Conservation (phyloP, 2,797 vertebrate genomes). For the Urosaurus nigricauda region DNA sequence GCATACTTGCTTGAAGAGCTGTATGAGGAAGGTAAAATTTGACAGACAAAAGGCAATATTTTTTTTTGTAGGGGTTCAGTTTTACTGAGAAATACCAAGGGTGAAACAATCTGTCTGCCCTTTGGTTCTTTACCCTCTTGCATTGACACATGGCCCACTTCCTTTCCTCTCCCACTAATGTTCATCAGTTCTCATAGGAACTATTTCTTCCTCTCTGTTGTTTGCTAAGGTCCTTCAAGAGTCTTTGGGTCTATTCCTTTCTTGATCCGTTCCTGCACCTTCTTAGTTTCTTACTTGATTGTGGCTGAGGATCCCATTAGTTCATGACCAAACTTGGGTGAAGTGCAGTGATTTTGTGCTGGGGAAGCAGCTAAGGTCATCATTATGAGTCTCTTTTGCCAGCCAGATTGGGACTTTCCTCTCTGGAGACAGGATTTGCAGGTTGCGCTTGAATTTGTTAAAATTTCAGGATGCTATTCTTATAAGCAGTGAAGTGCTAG, state of each 20-base stretch:
- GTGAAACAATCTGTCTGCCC: not conserved
- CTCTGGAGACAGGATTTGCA: not conserved
- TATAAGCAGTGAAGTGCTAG: not conserved
- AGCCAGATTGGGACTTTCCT: not conserved
- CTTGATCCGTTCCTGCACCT: not conserved
- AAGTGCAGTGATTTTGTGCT: not conserved
- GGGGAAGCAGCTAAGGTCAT: not conserved
- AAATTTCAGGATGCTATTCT: not conserved
- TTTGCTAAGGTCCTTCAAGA: not conserved
- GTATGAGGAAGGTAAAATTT: conserved; percentile 91
- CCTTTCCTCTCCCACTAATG: not conserved
- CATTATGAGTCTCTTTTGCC: not conserved
- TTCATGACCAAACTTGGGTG: not conserved
- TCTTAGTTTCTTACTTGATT: not conserved
- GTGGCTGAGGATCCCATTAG: not conserved
- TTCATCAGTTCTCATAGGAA: no score
- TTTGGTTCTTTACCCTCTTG: not conserved
- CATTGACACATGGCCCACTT: no score
- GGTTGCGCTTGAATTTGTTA: not conserved
- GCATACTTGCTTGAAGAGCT: conserved; percentile 92
- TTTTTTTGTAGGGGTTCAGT: not conserved
- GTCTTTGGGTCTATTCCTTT: not conserved
- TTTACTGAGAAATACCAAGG: not conserved
- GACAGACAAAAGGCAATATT: not conserved
- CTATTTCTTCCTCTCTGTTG: no score